Conservation (phyloP, 2,888 invertebrate species). For the Chrysolina oricalcia region DNA sequence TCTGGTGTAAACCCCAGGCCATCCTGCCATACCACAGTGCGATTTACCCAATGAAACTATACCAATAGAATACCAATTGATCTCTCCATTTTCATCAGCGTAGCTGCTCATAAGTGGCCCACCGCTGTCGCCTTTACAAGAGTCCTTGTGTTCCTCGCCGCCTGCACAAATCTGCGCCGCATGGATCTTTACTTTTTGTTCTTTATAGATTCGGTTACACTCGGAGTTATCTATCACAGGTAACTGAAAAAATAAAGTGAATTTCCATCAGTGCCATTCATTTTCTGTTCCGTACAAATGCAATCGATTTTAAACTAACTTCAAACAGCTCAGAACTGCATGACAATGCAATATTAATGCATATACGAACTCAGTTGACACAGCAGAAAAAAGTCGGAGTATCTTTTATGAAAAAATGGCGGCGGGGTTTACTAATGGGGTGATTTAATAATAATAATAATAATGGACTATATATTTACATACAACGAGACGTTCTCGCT, state of each 20-base stretch:
- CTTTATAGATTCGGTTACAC: slow-evolving; percentile 74
- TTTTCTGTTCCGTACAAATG: too few species aligned
- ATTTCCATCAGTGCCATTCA: too few species aligned
- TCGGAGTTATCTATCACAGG: slow-evolving; percentile 71
- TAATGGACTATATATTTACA: too few species aligned
- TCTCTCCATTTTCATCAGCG: slow-evolving; percentile 63
- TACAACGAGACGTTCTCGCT: too few species aligned
- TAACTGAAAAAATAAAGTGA: slow-evolving; percentile 65
- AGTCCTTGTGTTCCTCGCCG: slow-evolving; percentile 74
- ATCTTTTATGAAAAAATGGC: too few species aligned
- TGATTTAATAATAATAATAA: too few species aligned
- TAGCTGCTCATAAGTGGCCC: slow-evolving; percentile 75
- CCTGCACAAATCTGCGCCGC: slow-evolving; percentile 77
- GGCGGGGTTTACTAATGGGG: too few species aligned
- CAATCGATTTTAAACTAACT: too few species aligned
- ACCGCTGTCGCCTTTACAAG: slow-evolving; percentile 79
- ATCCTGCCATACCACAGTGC: slow-evolving; percentile 73
- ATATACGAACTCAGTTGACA: too few species aligned
- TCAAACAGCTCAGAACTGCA: too few species aligned
- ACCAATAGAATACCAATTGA: slow-evolving; percentile 74
- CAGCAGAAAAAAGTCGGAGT: too few species aligned
- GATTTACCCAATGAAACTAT: slow-evolving; percentile 78
- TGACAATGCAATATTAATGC: too few species aligned
- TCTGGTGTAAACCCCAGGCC: slow-evolving; percentile 78
- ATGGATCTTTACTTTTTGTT: slow-evolving; percentile 71